A percentile compares a stretch with the other conserved stretches of the same genome.
These are phyloP conservation scores for Seira musarum DNA, from an alignment of 2,888 invertebrate genomes.

Conservation along the genomic window DNA sequence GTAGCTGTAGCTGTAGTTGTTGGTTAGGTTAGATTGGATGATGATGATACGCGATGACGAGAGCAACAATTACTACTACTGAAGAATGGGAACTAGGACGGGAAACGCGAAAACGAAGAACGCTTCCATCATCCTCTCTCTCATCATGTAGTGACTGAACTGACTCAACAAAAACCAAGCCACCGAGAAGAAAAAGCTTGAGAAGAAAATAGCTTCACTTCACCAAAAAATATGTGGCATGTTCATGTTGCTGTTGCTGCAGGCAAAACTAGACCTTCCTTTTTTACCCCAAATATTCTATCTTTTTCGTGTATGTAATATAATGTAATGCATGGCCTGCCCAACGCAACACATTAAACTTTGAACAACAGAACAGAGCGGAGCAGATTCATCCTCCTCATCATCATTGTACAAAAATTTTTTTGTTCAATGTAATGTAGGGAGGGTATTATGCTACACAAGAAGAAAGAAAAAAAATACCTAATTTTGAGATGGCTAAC, in stretches of 20 bases:
- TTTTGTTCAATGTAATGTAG: neutral
- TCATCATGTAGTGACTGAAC: constrained; percentile 50
- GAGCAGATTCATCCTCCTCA: neutral
- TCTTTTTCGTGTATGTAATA: neutral
- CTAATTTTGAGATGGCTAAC: constrained; percentile 7
- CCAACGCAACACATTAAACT: neutral
- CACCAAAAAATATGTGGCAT: constrained; percentile 57
- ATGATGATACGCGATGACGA: constrained; percentile 22
- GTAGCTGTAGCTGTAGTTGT: too few species aligned
- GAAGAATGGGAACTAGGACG: constrained; percentile 60
- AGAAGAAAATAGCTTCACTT: constrained; percentile 51
- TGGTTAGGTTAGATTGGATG: too few species aligned
- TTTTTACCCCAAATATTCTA: constrained; percentile 48
- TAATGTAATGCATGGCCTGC: too few species aligned
- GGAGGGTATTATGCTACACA: neutral
- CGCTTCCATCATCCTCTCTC: constrained; percentile 59
- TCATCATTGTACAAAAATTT: neutral
- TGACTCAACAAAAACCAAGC: constrained; percentile 50
- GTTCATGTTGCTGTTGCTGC: too few species aligned
- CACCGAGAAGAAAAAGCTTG: constrained; percentile 53
- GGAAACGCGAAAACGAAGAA: constrained; percentile 55
- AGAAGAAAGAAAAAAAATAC: neutral
- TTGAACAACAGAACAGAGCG: too few species aligned
- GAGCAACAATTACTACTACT: constrained; percentile 44
- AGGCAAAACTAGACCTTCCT: constrained; percentile 60